phyloP scores from a whole-genome alignment of 1,140 invertebrate species.

The Pseudomyrmex dendroicus region DNA sequence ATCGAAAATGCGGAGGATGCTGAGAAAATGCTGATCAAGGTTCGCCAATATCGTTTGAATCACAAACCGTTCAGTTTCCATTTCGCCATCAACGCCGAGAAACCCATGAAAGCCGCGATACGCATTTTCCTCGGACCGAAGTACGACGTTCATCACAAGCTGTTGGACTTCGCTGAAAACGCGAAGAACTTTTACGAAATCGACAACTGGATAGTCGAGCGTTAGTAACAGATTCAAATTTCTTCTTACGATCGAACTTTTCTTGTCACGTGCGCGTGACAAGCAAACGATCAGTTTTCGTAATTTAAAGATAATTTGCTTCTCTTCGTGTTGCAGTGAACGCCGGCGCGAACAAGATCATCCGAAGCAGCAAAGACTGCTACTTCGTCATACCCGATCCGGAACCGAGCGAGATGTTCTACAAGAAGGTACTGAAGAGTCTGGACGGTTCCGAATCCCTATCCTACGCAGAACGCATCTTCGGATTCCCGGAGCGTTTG shows the following conservation, averaged over 20 bases:
- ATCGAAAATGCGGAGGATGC: slow-evolving; percentile 75
- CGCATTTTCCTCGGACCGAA: slow-evolving; percentile 90
- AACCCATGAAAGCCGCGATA: slow-evolving; percentile 85
- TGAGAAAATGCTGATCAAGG: slow-evolving; percentile 72
- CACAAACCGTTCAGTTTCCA: slow-evolving; percentile 89
- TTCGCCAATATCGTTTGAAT: slow-evolving; percentile 83
- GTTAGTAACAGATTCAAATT: slow-evolving; percentile 73
- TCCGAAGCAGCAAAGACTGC: slow-evolving; percentile 81
- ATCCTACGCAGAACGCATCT: slow-evolving; percentile 62
- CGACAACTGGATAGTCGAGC: slow-evolving; percentile 81
- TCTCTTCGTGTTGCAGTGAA: slow-evolving; percentile 76
- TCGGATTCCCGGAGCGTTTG: slow-evolving; percentile 77
- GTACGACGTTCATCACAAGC: slow-evolving; percentile 86
- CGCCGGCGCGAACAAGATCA: slow-evolving; percentile 80
- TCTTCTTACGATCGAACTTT: not conserved
- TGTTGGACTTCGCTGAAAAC: slow-evolving; percentile 83
- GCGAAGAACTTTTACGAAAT: slow-evolving; percentile 88
- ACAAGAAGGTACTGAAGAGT: slow-evolving; percentile 75
- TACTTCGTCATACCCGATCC: slow-evolving; percentile 77
- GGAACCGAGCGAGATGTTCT: slow-evolving; percentile 76
- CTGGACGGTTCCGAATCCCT: slow-evolving; percentile 72
- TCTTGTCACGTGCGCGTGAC: not conserved
- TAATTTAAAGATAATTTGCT: not conserved
- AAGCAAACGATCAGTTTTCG: too few relatives aligned
- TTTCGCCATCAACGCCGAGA: slow-evolving; percentile 86